Evolutionary conservation across 1,140 invertebrate species (phyloP).

Genomic region (Watersipora subatra): DNA sequence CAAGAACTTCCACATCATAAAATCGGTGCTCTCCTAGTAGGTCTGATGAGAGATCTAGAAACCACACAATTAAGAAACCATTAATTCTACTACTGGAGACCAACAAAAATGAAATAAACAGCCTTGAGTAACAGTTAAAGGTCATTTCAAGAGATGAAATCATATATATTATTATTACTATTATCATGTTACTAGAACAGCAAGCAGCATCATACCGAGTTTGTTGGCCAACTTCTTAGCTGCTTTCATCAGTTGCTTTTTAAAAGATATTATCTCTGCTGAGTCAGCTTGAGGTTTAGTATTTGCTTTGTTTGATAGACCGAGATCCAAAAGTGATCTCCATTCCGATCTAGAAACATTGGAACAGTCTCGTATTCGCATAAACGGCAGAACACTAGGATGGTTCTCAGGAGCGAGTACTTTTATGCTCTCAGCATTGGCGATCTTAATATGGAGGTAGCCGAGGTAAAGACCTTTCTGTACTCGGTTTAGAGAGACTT

Average conservation of each 20-base stretch:
- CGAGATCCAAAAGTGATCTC: slow-evolving; percentile 47
- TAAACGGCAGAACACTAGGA: slow-evolving; percentile 82
- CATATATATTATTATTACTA: too few relatives aligned
- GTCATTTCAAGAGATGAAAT: too few relatives aligned
- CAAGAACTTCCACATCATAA: slow-evolving; percentile 81
- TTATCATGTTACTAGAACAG: too few relatives aligned
- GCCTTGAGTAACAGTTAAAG: too few relatives aligned
- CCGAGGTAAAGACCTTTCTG: slow-evolving; percentile 77
- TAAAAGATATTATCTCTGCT: slow-evolving; percentile 19
- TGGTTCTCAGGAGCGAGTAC: slow-evolving; percentile 78
- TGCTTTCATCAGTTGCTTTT: slow-evolving; percentile 23
- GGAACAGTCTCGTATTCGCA: slow-evolving; percentile 79
- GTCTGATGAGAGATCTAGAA: neutral
- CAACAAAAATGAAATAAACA: too few relatives aligned
- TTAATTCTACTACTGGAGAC: too few relatives aligned
- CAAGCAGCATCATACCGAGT: too few relatives aligned
- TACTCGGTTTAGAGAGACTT: slow-evolving; percentile 66
- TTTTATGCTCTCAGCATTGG: slow-evolving; percentile 82
- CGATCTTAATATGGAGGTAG: slow-evolving; percentile 85
- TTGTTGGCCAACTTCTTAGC: slow-evolving; percentile 23
- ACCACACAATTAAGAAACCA: too few relatives aligned
- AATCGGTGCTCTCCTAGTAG: slow-evolving; percentile 43
- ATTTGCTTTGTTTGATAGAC: too few relatives aligned
- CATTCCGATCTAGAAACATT: slow-evolving; percentile 89
- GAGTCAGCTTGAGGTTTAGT: neutral